These are phyloP conservation scores for Agelastica alni DNA, from an alignment of 2,888 invertebrate species.

Conservation along the genomic window DNA sequence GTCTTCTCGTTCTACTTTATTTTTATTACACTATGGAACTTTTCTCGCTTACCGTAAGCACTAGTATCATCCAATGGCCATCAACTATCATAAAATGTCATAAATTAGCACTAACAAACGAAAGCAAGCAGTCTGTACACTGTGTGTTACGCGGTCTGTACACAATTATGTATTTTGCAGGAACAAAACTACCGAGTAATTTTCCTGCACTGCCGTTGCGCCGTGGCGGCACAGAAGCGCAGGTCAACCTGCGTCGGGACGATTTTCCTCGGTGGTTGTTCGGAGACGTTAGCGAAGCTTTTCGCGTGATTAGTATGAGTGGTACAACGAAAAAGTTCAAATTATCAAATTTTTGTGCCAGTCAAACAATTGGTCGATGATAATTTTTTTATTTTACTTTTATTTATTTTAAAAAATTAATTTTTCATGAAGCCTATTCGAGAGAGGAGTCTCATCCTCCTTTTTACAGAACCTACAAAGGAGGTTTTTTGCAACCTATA, in stretches of 20 bases:
- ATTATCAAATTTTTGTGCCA: too few species aligned
- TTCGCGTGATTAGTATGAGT: not conserved
- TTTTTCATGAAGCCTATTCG: too few species aligned
- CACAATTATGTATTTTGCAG: constrained; percentile 42
- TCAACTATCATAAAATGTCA: constrained; percentile 7
- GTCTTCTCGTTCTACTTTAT: not conserved
- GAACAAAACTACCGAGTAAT: constrained; percentile 36
- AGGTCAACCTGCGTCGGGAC: constrained; percentile 43
- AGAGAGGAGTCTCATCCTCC: too few species aligned
- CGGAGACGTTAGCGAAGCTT: not conserved
- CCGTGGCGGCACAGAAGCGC: constrained; percentile 39
- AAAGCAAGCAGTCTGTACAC: constrained; percentile 36
- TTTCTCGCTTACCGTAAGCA: constrained; percentile 19
- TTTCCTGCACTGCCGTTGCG: constrained; percentile 50
- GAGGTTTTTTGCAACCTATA: too few species aligned
- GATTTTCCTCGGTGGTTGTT: not conserved
- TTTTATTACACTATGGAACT: not conserved
- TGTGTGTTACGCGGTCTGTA: constrained; percentile 39
- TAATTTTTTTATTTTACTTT: too few species aligned
- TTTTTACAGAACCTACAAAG: too few species aligned
- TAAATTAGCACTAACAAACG: constrained; percentile 27
- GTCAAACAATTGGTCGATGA: too few species aligned
- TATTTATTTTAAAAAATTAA: too few species aligned
- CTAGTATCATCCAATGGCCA: constrained; percentile 17
- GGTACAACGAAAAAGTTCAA: too few species aligned